Evolutionary conservation across 2,113 vertebrate species (phyloP).

Genomic region (Muntiacus reevesi): DNA sequence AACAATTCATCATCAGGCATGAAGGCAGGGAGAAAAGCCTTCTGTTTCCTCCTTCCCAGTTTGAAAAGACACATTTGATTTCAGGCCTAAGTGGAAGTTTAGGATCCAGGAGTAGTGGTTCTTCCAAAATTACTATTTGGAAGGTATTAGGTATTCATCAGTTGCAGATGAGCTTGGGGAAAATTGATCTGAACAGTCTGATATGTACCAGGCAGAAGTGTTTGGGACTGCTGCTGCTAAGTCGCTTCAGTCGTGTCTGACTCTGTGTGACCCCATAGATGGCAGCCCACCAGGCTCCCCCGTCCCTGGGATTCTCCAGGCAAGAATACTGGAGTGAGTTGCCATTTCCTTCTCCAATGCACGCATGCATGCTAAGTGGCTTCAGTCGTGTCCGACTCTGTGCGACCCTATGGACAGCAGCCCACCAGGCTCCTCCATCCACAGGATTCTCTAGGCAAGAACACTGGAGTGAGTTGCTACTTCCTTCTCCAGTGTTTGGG

Average conservation of each 20-base stretch:
- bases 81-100: constrained; percentile 29
- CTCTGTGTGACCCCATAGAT: background rate
- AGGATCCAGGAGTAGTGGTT: background rate
- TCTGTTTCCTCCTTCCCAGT: background rate
- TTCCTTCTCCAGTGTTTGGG: background rate
- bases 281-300: background rate
- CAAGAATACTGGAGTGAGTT: background rate
- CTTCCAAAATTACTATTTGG: background rate
- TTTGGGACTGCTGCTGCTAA: background rate
- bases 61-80: constrained; percentile 18
- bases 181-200: background rate
- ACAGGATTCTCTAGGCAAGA: background rate
- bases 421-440: background rate
- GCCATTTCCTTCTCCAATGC: background rate
- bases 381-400: background rate
- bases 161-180: background rate
- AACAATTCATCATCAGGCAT: constrained; percentile 48
- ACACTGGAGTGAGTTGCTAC: background rate
- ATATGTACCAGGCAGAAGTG: background rate
- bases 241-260: background rate
- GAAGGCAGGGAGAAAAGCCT: background rate
- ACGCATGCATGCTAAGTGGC: background rate
- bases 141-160: background rate
- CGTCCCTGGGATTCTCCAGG: background rate
- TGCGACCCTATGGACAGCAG: background rate